These are phyloP conservation scores for Sturmia bella DNA, from an alignment of 2,888 invertebrate genomes.

Conservation along the genomic window DNA sequence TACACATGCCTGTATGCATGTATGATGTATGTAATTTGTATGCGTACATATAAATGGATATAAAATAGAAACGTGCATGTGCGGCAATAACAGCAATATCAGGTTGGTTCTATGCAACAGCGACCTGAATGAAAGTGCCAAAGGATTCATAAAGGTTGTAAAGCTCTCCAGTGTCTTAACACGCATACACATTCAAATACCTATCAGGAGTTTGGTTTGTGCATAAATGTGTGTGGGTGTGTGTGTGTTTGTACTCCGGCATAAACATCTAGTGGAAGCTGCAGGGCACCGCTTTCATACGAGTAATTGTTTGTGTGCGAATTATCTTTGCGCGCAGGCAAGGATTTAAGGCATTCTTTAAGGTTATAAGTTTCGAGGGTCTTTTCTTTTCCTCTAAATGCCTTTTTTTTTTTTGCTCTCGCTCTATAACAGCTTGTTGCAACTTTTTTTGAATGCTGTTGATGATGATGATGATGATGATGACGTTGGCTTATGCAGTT, in stretches of 20 bases:
- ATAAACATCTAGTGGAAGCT: constrained; percentile 31
- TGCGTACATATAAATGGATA: background rate
- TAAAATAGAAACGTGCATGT: constrained; percentile 35
- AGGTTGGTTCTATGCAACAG: constrained; percentile 53
- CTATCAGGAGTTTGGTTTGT: background rate
- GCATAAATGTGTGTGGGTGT: too few relatives aligned
- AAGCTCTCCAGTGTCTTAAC: background rate
- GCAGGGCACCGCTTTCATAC: constrained; percentile 14
- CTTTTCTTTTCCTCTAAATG: constrained; percentile 9
- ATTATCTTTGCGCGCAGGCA: constrained; percentile 47
- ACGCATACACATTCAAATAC: background rate
- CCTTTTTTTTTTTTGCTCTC: background rate
- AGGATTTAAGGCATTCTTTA: constrained; percentile 55
- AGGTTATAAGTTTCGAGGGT: constrained; percentile 59
- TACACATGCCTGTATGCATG: too few relatives aligned
- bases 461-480: background rate
- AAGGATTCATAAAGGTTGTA: constrained; percentile 41
- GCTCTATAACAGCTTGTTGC: constrained; percentile 50
- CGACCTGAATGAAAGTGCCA: constrained; percentile 45
- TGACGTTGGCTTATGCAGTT: constrained; percentile 21
- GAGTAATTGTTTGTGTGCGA: constrained; percentile 33
- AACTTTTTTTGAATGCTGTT: constrained; percentile 14
- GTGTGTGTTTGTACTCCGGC: constrained; percentile 2
- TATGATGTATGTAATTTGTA: background rate
- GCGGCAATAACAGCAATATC: constrained; percentile 14